Evolutionary conservation across 2,113 vertebrate genomes (phyloP).

Genomic region (Thamnaconus septentrionalis): DNA sequence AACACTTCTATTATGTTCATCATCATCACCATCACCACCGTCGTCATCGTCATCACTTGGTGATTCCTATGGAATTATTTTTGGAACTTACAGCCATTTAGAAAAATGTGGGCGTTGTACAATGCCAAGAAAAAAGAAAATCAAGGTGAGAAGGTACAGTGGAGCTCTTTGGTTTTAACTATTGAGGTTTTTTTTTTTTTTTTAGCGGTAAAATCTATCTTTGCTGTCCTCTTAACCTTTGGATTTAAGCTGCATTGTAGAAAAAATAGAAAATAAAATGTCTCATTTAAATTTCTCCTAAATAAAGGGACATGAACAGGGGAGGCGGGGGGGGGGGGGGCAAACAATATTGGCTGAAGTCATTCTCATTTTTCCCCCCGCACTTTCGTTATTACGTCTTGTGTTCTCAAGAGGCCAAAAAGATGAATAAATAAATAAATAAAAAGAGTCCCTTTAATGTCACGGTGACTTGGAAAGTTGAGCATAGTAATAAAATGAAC

Average conservation of each 20-base stretch:
- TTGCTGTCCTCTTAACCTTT: constrained; percentile 79
- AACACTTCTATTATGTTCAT: constrained; percentile 16
- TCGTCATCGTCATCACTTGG: constrained; percentile 32
- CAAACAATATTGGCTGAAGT: constrained; percentile 36
- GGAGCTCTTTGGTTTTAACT: constrained; percentile 83
- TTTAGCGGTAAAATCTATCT: constrained; percentile 75
- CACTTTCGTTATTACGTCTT: constrained; percentile 22
- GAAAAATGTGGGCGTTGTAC: constrained; percentile 56
- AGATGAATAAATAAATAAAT: constrained; percentile 8
- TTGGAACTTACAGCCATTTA: constrained; percentile 45
- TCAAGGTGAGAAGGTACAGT: constrained; percentile 58
- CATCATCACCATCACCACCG: constrained; percentile 24
- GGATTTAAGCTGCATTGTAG: constrained; percentile 81
- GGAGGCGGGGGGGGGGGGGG: constrained; percentile 21
- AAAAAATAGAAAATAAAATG: constrained; percentile 66
- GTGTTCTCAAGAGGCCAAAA: constrained; percentile 52
- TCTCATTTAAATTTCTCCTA: constrained; percentile 47
- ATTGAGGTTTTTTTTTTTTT: constrained; percentile 71
- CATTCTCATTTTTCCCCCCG: constrained; percentile 28
- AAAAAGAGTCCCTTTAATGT: constrained; percentile 19
- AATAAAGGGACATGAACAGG: constrained; percentile 36
- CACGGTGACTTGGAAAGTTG: constrained; percentile 44
- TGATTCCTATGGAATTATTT: constrained; percentile 53
- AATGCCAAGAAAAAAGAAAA: constrained; percentile 52
- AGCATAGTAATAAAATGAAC: constrained; percentile 58